These are phyloP conservation scores for Galeopsomyia nigrocyanea DNA, from an alignment of 2,888 invertebrate genomes.

Conservation along the genomic window DNA sequence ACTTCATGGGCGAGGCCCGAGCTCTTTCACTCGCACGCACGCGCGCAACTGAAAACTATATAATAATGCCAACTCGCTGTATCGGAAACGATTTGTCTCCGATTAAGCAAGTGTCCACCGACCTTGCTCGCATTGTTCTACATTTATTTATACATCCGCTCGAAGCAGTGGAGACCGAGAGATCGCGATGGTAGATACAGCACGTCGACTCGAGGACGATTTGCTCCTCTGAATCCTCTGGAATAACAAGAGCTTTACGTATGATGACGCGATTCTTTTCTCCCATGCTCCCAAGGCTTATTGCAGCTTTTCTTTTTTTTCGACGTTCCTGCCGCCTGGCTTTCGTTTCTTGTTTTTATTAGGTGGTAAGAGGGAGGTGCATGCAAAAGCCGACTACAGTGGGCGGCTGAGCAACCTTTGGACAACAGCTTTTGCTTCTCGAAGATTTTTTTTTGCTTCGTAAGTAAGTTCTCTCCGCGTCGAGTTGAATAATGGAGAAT, in stretches of 20 bases:
- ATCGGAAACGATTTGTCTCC: constrained; percentile 50
- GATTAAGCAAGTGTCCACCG: constrained; percentile 18
- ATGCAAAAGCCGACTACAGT: too few relatives aligned
- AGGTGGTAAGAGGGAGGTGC: too few relatives aligned
- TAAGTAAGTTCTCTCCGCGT: too few relatives aligned
- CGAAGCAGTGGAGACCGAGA: not conserved
- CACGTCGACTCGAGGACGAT: constrained; percentile 14
- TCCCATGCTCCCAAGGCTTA: not conserved
- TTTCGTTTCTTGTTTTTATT: too few relatives aligned
- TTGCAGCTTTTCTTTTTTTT: not conserved
- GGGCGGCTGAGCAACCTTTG: too few relatives aligned
- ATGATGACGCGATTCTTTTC: constrained; percentile 5
- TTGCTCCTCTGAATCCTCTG: constrained; percentile 10
- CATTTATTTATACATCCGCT: constrained; percentile 27
- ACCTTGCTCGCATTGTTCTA: not conserved
- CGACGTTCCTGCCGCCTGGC: too few relatives aligned
- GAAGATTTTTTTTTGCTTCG: too few relatives aligned
- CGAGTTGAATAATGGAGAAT: too few relatives aligned
- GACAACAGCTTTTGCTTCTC: too few relatives aligned
- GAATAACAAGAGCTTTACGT: constrained; percentile 26
- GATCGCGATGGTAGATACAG: constrained; percentile 23
- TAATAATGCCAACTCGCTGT: not conserved
- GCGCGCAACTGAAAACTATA: too few relatives aligned
- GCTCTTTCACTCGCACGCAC: too few relatives aligned
- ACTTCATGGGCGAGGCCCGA: not conserved